Evolutionary conservation across 2,888 invertebrate species (phyloP), one percentile per base, ranked within the genome.

Genomic region (Drosophila dives): DNA sequence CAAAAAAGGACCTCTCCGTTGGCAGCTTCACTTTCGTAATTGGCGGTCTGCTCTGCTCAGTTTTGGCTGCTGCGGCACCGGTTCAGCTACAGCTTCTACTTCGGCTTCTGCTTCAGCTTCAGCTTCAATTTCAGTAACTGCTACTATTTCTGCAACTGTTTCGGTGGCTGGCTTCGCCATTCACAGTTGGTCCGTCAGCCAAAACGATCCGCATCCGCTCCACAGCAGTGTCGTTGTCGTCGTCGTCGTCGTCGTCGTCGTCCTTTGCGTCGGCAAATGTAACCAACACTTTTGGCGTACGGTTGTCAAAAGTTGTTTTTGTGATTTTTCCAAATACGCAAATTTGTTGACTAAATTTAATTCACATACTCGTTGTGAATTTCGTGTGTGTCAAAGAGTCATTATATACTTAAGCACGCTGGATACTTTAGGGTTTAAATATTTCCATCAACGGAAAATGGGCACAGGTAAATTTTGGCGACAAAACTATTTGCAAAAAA

Each of bases 361-460:
- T 50, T 55, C 36, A 51, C 42, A 20, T 11, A 59, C 45, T 29
- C 23, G n/a, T 34, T 42, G n/a, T 17, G 32, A 59, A 62, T 42
- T 60, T 77, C 56, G 23, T 38, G 53, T 64, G 54, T 17, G 23
- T 5, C 11, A 36, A 36, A 40, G 32, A 45, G 45, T 34, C 29
- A 23, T 17, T n/a, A 54, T 45, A 40, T 71, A 84, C 59, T 48
- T 45, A 64, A 73, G 65, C 93, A 91, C 77, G 85, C 93, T 93
- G 93, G 93, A 93, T 92, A 92, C 93, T 68, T 83, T 93, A 83
- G 92, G 92, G 79, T 93, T 93, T 80, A 93, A 93, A 90, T 93
- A 92, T 83, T 93, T 92, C 91, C 92, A 92, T 89, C 92, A 92
- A 72, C 90, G 92, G 90, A 93, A 93, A 92, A 93, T 93, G 93